Evolutionary conservation across 1,140 invertebrate genomes (phyloP).

Genomic region (Tetraneura akinire): DNA sequence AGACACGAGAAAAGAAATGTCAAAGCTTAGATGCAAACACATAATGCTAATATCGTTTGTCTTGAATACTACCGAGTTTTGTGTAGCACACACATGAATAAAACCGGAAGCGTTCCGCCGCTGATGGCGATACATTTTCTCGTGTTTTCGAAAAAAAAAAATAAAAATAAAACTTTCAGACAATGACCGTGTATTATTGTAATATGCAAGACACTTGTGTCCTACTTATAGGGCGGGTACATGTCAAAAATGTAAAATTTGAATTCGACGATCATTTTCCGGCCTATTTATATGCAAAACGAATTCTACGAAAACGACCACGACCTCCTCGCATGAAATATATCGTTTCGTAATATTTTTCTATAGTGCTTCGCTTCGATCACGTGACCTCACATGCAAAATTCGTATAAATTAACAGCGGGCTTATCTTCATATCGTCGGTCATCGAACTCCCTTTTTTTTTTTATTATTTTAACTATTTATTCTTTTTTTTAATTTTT

Average conservation of each 20-base stretch:
- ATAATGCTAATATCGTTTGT: conserved; percentile 52
- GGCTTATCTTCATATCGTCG: conserved; percentile 26
- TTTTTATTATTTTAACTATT: neutral
- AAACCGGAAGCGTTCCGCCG: conserved; percentile 50
- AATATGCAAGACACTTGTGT: conserved; percentile 21
- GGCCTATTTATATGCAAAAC: conserved; percentile 42
- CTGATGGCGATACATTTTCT: conserved; percentile 51
- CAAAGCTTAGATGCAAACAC: conserved; percentile 52
- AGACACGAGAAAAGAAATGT: conserved; percentile 47
- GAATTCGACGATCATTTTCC: conserved; percentile 49
- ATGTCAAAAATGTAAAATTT: conserved; percentile 51
- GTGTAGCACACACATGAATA: conserved; percentile 38
- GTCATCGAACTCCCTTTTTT: conserved; percentile 17
- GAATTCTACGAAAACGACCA: conserved; percentile 14
- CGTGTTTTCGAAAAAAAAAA: conserved; percentile 25
- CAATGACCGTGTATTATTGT: conserved; percentile 48
- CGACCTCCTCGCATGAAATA: conserved; percentile 14
- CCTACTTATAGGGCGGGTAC: conserved; percentile 18
- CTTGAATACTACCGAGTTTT: conserved; percentile 38
- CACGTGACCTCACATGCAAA: conserved; percentile 30
- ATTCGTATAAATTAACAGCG: conserved; percentile 39
- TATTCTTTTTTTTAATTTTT: conserved; percentile 14
- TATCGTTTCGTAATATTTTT: conserved; percentile 44
- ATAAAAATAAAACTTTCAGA: conserved; percentile 45
- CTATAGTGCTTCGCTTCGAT: conserved; percentile 24